Percentiles rank a stretch among this genome's conserved stretches.
Evolutionary conservation across 2,797 vertebrate species (phyloP).

Genomic region (Amblyraja radiata): DNA sequence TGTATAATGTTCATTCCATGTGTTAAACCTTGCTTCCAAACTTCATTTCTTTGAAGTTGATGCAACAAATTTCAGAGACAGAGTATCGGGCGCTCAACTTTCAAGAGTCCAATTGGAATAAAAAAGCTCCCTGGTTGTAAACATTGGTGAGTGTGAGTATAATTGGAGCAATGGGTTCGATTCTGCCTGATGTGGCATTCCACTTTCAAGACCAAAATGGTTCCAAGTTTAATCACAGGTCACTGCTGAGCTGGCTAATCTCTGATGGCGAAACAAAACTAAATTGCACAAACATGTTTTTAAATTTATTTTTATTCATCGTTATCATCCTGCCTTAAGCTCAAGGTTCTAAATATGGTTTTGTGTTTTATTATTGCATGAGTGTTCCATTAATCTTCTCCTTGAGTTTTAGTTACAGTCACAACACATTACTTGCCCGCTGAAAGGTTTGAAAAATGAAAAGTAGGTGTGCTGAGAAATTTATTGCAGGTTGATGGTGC

Average conservation of each 20-base stretch:
- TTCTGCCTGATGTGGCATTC: not conserved
- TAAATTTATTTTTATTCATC: not conserved
- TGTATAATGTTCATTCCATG: too few relatives aligned
- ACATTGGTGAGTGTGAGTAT: not conserved
- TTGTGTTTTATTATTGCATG: not conserved
- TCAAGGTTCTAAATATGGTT: not conserved
- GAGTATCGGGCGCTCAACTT: not conserved
- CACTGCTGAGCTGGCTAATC: not conserved
- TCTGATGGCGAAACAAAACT: not conserved
- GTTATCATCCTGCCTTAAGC: not conserved
- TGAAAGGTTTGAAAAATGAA: not conserved
- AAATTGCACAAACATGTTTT: not conserved
- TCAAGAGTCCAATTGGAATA: not conserved
- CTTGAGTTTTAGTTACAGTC: not conserved
- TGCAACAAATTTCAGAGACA: too few relatives aligned
- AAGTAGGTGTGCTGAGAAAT: not conserved
- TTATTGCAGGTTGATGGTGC: too few relatives aligned
- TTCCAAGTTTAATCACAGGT: not conserved
- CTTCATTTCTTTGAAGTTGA: too few relatives aligned
- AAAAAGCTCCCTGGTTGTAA: not conserved
- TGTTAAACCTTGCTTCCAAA: too few relatives aligned
- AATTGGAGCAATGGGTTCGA: not conserved
- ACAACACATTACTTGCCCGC: not conserved
- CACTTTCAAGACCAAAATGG: not conserved
- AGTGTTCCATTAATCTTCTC: not conserved